A percentile compares a stretch with the other conserved stretches of the same genome.
phyloP scores from a whole-genome alignment of 2,797 vertebrate species.

The Rhynchonycteris naso region DNA sequence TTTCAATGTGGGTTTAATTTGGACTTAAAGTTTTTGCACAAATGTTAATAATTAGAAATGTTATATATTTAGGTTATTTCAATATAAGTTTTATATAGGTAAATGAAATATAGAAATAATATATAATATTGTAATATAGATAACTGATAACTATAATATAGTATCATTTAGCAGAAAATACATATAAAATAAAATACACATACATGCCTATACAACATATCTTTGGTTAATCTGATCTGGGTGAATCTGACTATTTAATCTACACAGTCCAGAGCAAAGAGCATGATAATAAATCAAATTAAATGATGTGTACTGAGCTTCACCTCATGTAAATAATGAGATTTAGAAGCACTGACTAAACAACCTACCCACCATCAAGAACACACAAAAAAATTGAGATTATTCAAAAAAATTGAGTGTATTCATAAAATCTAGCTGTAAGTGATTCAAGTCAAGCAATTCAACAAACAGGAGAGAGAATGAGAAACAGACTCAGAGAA shows the following conservation, averaged over 20 bases:
- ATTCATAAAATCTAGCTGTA: not conserved
- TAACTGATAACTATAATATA: not conserved
- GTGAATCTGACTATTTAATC: not conserved
- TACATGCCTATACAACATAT: not conserved
- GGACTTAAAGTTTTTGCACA: not conserved
- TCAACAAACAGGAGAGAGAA: not conserved
- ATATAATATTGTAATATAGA: not conserved
- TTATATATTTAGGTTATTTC: not conserved
- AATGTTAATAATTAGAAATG: slow-evolving; percentile 14
- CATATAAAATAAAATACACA: not conserved
- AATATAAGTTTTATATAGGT: not conserved
- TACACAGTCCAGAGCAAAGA: not conserved
- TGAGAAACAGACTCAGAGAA: not conserved
- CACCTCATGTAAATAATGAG: not conserved
- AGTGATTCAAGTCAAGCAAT: not conserved
- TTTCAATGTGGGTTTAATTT: not conserved
- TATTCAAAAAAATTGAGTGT: too few species aligned
- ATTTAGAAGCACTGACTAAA: not conserved
- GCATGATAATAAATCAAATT: not conserved
- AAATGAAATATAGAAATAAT: not conserved
- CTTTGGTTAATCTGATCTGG: not conserved
- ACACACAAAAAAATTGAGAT: not conserved
- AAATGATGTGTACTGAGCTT: not conserved
- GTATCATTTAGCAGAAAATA: not conserved
- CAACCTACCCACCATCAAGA: not conserved